Base-by-base conservation (phyloP, 2,888 invertebrate genomes). In the Zhuqinia jingwanae region DNA sequence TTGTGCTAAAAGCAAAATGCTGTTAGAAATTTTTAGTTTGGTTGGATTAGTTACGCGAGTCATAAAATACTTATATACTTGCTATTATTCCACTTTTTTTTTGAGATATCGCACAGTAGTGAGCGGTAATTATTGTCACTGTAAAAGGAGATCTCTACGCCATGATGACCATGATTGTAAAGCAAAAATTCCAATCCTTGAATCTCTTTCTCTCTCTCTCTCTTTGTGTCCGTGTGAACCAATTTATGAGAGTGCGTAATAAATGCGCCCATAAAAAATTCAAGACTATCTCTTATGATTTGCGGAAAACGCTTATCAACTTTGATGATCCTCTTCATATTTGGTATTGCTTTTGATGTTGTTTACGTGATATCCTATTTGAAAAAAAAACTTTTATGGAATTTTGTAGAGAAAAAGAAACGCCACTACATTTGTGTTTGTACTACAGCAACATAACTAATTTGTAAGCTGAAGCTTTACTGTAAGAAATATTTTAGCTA, bases 1-100 rank as follows among this genome's bases (percentile, higher is more conserved):
- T 42, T 58, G 58, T 76, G 76, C 42, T 76, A 76, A 76, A 58
- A 36, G 76, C 20, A 76, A 76, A 56, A 76, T 3, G 22, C 58
- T 56, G 76, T 76, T 56, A 56, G 58, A 27, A 73, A 50, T 10
- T 50, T 47, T 25, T 13, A 22, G n/a, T n/a, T 50, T 27, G 15
- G 50, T 17, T 25, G 27, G 17, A 73, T 27, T 73, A 27, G n/a
- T n/a, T n/a, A 13, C 50, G 20, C 45, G 11, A 42, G 47, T 47
- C 73, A 50, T 73, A 73, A 73, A 50, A 73, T 73, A 50, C 15
- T 50, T 50, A 27, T 50, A 47, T 50, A 25, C 22, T 73, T 25
- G 13, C 17, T 27, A 45, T 6, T 73, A 73, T 15, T 50, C 50
- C 25, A 2, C 50, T 50, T 27, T n/a, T n/a, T n/a, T n/a, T n/a